These are phyloP conservation scores for Misgurnus mizolepis DNA, from an alignment of 2,113 vertebrate genomes.

Conservation along the genomic window DNA sequence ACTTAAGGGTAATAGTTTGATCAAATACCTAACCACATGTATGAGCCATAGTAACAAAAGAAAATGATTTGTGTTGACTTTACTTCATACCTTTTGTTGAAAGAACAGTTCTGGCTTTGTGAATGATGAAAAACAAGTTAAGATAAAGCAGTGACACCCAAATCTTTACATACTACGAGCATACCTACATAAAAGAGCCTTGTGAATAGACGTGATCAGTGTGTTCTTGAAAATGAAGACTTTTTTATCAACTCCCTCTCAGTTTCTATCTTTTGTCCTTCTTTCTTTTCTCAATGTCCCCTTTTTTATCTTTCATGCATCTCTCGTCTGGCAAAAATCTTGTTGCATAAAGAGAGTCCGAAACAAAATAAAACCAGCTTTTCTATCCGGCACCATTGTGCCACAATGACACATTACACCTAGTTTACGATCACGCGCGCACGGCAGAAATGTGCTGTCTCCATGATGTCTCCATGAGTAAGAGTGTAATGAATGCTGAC, in stretches of 20 bases:
- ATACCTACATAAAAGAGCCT: not conserved
- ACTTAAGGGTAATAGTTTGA: no score
- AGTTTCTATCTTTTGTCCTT: not conserved
- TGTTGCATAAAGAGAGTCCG: constrained; percentile 31
- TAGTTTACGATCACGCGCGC: constrained; percentile 16
- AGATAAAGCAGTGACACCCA: not conserved
- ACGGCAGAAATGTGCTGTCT: constrained; percentile 22
- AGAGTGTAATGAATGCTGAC: constrained; percentile 45
- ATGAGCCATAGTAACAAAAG: no score
- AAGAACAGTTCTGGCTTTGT: not conserved
- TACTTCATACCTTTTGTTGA: not conserved
- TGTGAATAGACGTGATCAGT: not conserved
- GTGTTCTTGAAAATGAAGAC: not conserved
- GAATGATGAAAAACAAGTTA: not conserved
- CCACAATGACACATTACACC: constrained; percentile 27
- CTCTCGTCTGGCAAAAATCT: constrained; percentile 28
- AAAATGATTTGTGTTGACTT: no score
- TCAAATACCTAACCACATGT: no score
- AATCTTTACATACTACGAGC: not conserved
- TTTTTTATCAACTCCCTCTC: not conserved
- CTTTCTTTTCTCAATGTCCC: constrained; percentile 15
- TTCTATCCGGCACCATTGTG: constrained; percentile 30
- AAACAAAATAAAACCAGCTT: constrained; percentile 38
- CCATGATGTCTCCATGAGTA: constrained; percentile 46
- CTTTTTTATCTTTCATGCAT: constrained; percentile 4